A percentile compares a stretch with the other conserved stretches of the same genome.
Conservation (phyloP, 2,888 invertebrate genomes). For the Acrobasis consociella region DNA sequence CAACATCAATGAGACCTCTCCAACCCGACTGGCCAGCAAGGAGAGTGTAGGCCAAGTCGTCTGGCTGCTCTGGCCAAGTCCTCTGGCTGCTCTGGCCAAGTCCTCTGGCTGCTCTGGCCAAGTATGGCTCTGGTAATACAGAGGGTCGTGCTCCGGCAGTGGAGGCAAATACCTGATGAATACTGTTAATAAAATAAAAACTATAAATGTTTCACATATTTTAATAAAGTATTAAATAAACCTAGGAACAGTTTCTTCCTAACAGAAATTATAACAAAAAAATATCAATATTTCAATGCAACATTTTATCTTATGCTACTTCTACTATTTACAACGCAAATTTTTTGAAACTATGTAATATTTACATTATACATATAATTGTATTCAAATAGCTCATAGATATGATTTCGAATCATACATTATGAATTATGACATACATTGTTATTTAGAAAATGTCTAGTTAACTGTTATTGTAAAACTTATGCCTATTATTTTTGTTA, state of each 20-base stretch:
- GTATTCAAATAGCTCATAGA: not conserved
- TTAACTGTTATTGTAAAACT: not conserved
- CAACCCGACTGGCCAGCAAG: too few relatives aligned
- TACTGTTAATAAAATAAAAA: too few relatives aligned
- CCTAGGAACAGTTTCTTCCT: conserved; percentile 30
- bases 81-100: too few relatives aligned
- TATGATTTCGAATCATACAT: not conserved
- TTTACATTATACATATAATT: not conserved
- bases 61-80: too few relatives aligned
- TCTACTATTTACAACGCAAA: conserved; percentile 33
- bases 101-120: too few relatives aligned
- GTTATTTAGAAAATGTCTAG: not conserved
- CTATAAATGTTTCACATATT: conserved; percentile 29
- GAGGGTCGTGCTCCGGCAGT: too few relatives aligned
- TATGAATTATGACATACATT: not conserved
- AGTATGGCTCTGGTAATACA: too few relatives aligned
- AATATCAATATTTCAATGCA: not conserved
- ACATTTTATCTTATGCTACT: conserved; percentile 7
- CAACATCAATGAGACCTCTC: too few relatives aligned
- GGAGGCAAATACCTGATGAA: too few relatives aligned
- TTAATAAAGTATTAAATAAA: conserved; percentile 35
- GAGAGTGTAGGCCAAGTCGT: too few relatives aligned
- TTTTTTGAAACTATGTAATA: not conserved
- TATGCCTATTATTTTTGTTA: not conserved
- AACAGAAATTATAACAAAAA: conserved; percentile 21